These are phyloP conservation scores for Epicauta chinensis DNA, from an alignment of 1,140 invertebrate genomes.

Conservation along the genomic window DNA sequence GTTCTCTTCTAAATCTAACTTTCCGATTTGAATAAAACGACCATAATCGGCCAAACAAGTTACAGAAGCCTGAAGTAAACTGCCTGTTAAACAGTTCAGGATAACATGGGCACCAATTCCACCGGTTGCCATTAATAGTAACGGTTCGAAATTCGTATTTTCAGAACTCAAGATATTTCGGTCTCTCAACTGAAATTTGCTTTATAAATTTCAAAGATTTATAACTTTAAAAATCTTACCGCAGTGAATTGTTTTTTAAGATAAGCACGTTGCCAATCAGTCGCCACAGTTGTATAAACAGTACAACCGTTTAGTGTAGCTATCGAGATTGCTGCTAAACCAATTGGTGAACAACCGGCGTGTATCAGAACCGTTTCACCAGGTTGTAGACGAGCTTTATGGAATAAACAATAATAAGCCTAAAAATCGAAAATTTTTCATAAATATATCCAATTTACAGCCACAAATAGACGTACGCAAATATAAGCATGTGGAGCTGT, in stretches of 20 bases:
- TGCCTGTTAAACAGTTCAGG: constrained; percentile 57
- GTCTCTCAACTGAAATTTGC: constrained; percentile 31
- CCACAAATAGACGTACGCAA: constrained; percentile 41
- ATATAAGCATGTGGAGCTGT: constrained; percentile 56
- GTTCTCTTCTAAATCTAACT: constrained; percentile 63
- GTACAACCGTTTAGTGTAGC: constrained; percentile 44
- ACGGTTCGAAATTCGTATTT: constrained; percentile 50
- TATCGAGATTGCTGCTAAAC: constrained; percentile 67
- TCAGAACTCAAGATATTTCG: constrained; percentile 50
- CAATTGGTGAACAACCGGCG: constrained; percentile 62
- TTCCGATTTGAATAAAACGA: constrained; percentile 66
- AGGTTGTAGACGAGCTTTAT: constrained; percentile 47
- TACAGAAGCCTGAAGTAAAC: constrained; percentile 57
- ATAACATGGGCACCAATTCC: constrained; percentile 54
- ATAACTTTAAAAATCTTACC: constrained; percentile 18
- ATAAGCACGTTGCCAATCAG: constrained; percentile 39
- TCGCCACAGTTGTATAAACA: constrained; percentile 47
- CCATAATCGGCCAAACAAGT: constrained; percentile 58
- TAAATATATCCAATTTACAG: background rate
- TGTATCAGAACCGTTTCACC: constrained; percentile 61
- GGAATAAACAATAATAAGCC: constrained; percentile 55
- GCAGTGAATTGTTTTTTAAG: constrained; percentile 29
- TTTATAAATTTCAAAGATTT: constrained; percentile 2
- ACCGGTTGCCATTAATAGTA: constrained; percentile 44
- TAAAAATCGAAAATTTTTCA: constrained; percentile 20